Conservation (phyloP, 2,797 vertebrate genomes). For the Megalops cyprinoides region DNA sequence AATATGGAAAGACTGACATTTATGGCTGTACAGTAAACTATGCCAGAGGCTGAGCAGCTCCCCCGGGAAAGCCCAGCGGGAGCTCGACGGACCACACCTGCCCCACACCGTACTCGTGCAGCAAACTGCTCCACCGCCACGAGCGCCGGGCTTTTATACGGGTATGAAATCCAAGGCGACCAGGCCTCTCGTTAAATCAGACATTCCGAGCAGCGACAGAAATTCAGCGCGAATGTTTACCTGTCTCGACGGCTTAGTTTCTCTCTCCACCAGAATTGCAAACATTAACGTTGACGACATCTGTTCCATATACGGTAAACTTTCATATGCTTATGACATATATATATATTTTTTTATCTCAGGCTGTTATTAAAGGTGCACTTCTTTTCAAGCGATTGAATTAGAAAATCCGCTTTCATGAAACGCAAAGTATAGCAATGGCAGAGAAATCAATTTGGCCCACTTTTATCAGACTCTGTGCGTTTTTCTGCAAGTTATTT, state of each 20-base stretch:
- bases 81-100: neutral
- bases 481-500: neutral
- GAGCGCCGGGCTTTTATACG: neutral
- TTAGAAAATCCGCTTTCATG: conserved; percentile 17
- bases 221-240: neutral
- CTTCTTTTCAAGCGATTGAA: neutral
- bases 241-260: neutral
- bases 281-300: neutral
- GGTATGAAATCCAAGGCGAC: neutral
- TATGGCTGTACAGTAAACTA: neutral
- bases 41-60: neutral
- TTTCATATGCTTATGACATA: neutral
- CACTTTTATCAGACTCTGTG: neutral
- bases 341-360: too few relatives aligned
- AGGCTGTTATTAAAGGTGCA: neutral
- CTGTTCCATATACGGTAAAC: neutral
- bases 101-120: neutral
- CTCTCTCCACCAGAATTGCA: too few relatives aligned
- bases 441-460: conserved; percentile 16
- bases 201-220: neutral
- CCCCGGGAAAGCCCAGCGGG: neutral
- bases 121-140: neutral
- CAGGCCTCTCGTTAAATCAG: neutral
- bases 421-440: neutral
- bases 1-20: neutral